Conservation (phyloP, 2,113 vertebrate genomes). For the Zosterops borbonicus region DNA sequence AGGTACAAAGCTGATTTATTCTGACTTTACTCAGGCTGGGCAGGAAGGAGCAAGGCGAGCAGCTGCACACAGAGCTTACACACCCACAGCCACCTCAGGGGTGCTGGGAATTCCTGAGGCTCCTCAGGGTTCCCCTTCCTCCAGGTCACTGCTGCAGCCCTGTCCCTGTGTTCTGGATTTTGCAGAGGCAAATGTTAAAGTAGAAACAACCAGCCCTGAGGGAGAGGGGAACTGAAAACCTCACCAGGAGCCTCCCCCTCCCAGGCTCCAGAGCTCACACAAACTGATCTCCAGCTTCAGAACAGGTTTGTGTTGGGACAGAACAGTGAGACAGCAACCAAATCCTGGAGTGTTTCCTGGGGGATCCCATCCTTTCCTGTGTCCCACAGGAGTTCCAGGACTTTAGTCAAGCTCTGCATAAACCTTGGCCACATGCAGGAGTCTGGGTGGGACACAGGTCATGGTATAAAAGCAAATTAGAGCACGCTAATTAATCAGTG, state of each 20-base stretch:
- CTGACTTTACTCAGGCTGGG: background rate
- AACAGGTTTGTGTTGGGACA: background rate
- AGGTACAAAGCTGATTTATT: background rate
- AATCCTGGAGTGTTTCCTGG: rapidly evolving
- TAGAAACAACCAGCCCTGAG: background rate
- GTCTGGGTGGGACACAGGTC: background rate
- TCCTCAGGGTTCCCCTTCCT: background rate
- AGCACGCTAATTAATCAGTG: background rate
- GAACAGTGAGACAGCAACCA: background rate
- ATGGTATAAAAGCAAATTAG: rapidly evolving
- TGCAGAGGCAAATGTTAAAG: background rate
- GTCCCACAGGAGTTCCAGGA: background rate
- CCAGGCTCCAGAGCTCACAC: background rate
- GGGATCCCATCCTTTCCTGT: background rate
- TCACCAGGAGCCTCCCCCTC: background rate
- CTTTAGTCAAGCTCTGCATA: rapidly evolving
- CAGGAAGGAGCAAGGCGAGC: background rate
- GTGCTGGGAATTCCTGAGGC: background rate
- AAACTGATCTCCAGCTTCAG: background rate
- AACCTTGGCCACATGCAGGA: background rate
- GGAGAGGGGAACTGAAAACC: background rate
- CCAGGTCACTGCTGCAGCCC: background rate
- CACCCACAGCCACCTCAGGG: background rate
- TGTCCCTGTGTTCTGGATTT: rapidly evolving
- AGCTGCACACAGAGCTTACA: background rate